Percentiles rank a stretch among this genome's conserved stretches.
phyloP scores from a whole-genome alignment of 2,113 vertebrate species.

The Xenopus borealis region DNA sequence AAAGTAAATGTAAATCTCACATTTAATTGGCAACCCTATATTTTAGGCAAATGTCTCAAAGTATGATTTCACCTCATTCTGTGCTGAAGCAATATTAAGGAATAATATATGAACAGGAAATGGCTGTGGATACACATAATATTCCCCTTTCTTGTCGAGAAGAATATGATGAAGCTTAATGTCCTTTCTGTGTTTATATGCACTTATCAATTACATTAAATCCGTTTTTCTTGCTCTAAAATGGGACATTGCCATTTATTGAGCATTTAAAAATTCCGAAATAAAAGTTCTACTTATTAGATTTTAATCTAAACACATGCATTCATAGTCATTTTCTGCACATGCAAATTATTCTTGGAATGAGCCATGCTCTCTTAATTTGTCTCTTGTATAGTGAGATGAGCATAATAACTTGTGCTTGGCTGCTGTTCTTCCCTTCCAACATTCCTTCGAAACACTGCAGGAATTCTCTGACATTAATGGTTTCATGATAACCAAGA shows the following conservation, averaged over 20 bases:
- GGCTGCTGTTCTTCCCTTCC: not conserved
- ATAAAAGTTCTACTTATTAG: not conserved
- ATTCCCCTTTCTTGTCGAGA: not conserved
- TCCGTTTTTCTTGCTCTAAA: not conserved
- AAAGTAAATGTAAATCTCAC: too few relatives aligned
- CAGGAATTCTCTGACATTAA: slow-evolving; percentile 32
- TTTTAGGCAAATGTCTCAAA: not conserved
- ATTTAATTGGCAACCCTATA: too few relatives aligned
- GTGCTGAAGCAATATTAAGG: not conserved
- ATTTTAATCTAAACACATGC: not conserved
- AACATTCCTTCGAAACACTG: slow-evolving; percentile 10
- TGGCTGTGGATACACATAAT: not conserved
- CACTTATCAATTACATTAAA: not conserved
- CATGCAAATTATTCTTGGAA: not conserved
- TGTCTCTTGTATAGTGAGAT: not conserved
- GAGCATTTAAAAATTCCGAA: not conserved
- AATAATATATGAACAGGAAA: not conserved
- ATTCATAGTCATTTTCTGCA: not conserved
- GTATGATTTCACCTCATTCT: not conserved
- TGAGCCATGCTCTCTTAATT: not conserved
- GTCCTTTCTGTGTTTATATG: not conserved
- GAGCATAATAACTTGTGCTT: not conserved
- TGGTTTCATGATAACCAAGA: slow-evolving; percentile 30
- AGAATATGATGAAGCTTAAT: not conserved
- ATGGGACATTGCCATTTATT: not conserved